Evolutionary conservation across 2,113 vertebrate genomes (phyloP).

Genomic region (Zosterops pallidus): DNA sequence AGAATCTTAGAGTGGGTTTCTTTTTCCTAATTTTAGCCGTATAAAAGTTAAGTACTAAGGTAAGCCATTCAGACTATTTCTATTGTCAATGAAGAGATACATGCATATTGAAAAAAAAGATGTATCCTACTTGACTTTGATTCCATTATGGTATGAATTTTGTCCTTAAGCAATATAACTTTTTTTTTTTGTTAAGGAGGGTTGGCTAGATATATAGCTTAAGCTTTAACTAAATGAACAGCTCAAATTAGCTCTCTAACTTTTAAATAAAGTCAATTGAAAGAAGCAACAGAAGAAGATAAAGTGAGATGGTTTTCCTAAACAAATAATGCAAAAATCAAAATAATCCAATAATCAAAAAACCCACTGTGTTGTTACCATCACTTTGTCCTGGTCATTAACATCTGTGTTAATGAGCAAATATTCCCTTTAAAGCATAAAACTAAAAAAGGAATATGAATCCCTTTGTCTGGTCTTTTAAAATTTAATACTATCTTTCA

Average conservation of each 20-base stretch:
- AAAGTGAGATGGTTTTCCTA: background rate
- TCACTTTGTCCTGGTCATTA: background rate
- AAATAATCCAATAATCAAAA: background rate
- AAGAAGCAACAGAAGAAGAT: background rate
- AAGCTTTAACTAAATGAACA: background rate
- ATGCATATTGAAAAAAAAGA: background rate
- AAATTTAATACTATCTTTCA: background rate
- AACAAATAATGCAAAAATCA: background rate
- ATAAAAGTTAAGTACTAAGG: background rate
- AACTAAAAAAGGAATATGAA: background rate
- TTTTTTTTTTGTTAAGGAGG: background rate
- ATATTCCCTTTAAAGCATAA: background rate
- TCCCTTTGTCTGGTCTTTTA: background rate
- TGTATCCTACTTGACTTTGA: background rate
- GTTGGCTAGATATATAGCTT: background rate
- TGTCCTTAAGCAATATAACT: background rate
- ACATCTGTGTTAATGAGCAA: background rate
- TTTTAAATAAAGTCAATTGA: background rate
- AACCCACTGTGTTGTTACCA: rapidly evolving
- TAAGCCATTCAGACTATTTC: background rate
- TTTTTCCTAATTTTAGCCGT: background rate
- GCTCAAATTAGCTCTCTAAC: background rate
- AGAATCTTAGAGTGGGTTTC: background rate
- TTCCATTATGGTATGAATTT: background rate
- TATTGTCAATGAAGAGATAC: background rate